phyloP scores from a whole-genome alignment of 2,888 invertebrate species.

The Augochlorella aurata region DNA sequence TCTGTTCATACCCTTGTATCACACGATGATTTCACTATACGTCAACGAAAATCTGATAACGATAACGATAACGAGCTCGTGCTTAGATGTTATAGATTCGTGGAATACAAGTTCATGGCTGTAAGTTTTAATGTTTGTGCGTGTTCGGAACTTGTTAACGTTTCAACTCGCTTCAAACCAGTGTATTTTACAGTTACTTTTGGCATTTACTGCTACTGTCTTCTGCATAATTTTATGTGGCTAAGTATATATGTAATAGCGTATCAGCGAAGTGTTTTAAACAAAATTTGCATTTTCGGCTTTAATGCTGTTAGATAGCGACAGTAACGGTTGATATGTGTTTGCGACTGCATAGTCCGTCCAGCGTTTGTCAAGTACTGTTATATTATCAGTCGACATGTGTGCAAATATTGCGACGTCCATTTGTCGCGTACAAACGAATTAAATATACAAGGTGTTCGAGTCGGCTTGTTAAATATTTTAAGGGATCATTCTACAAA shows the following conservation, averaged over 20 bases:
- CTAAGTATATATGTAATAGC: constrained; percentile 58
- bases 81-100: background rate
- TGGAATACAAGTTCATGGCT: background rate
- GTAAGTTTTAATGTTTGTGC: constrained; percentile 20
- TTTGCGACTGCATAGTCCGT: constrained; percentile 73
- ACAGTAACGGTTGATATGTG: constrained; percentile 55
- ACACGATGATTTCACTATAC: constrained; percentile 4
- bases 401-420: constrained; percentile 1
- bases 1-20: constrained; percentile 20
- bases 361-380: constrained; percentile 64
- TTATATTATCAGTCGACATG: constrained; percentile 37
- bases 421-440: background rate
- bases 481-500: background rate
- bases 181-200: constrained; percentile 30
- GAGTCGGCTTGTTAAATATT: background rate
- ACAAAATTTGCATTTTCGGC: constrained; percentile 35
- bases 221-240: constrained; percentile 34
- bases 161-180: constrained; percentile 28
- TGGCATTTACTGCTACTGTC: constrained; percentile 44
- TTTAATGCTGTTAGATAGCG: constrained; percentile 27
- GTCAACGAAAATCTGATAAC: constrained; percentile 6
- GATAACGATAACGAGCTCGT: constrained; percentile 3
- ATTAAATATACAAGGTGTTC: background rate
- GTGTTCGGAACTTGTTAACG: constrained; percentile 1
- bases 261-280: constrained; percentile 45